Base-by-base conservation (phyloP, 2,888 invertebrate species). In the Timandra comae region DNA sequence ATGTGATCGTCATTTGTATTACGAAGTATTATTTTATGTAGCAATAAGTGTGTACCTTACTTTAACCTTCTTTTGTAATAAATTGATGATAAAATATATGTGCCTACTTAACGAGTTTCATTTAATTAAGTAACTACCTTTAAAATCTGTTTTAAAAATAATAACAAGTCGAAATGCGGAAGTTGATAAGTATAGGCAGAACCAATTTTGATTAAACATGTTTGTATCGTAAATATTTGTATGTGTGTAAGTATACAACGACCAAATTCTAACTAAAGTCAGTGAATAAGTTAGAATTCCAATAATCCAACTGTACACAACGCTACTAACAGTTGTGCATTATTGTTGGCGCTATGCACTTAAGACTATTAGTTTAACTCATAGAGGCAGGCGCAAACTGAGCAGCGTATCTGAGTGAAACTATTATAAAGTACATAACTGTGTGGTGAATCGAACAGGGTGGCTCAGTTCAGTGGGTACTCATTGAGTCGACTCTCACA, bases 381-480 rank as follows among this genome's bases (percentile, higher is more conserved):
- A 33, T 36, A 21, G 26, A 33, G 28, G 30, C 23, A 29, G 25
- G 23, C 35, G 24, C 11, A 26, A 36, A 27, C 13, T 33, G 31
- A 30, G 19, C 29, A 27, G 6, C 19, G 29, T 29, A 23, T 26
- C 26, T 29, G 22, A 12, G 7, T n/a, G n/a, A 27, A 30, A 59
- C 52, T 56, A 59, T 63, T 68, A 59, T 70, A 56, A 61, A 65
- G 56, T 58, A 32, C 34, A 20, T 27, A 30, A 3, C 33, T 41
- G 59, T 57, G 58, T 47, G 44, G 56, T 54, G 53, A 27, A 30
- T 31, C 36, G 66, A 57, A 23, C 31, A 56, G 56, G 57, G 57
- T 54, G 55, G 39, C 47, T 59, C 79, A 72, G 75, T 74, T 79
- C 80, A 79, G 50, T 75, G 80, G 58, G 63, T 72, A 64, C 76